A percentile compares a stretch with the other conserved stretches of the same genome.
phyloP scores from a whole-genome alignment of 2,113 vertebrate species.

The Cephalopterus ornatus region DNA sequence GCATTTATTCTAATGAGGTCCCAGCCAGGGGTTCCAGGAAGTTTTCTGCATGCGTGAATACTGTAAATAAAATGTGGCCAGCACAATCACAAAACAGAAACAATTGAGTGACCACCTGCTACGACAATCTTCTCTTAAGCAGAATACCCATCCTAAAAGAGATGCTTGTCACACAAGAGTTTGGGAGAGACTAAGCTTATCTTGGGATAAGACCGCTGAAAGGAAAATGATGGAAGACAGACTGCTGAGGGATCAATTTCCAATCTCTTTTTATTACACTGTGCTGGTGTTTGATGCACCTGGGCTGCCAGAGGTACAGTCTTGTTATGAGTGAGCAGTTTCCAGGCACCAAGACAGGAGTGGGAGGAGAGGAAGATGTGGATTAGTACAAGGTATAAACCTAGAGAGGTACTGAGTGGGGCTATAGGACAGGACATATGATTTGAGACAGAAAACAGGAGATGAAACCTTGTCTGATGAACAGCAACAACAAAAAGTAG shows the following conservation, averaged over 20 bases:
- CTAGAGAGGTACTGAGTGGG: not conserved
- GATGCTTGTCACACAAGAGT: not conserved
- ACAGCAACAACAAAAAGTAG: not conserved
- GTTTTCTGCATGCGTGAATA: not conserved
- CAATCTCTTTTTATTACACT: not conserved
- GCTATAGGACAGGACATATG: not conserved
- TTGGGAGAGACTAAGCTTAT: not conserved
- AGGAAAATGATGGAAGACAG: not conserved
- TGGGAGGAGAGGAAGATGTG: not conserved
- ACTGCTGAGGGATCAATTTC: not conserved
- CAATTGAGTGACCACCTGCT: rapidly evolving
- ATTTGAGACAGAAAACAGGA: not conserved
- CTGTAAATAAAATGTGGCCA: not conserved
- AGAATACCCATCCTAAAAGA: not conserved
- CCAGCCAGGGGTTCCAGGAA: not conserved
- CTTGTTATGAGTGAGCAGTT: not conserved
- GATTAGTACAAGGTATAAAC: not conserved
- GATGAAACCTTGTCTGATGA: not conserved
- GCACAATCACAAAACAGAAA: not conserved
- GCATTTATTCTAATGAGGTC: not conserved
- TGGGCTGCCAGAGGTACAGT: not conserved
- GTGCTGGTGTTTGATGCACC: not conserved
- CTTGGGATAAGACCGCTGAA: not conserved
- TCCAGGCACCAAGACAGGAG: not conserved
- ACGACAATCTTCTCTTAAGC: not conserved